A percentile compares a stretch with the other conserved stretches of the same genome.
These are phyloP conservation scores for Pteromalus puparum DNA, from an alignment of 1,140 invertebrate genomes.

Conservation along the genomic window DNA sequence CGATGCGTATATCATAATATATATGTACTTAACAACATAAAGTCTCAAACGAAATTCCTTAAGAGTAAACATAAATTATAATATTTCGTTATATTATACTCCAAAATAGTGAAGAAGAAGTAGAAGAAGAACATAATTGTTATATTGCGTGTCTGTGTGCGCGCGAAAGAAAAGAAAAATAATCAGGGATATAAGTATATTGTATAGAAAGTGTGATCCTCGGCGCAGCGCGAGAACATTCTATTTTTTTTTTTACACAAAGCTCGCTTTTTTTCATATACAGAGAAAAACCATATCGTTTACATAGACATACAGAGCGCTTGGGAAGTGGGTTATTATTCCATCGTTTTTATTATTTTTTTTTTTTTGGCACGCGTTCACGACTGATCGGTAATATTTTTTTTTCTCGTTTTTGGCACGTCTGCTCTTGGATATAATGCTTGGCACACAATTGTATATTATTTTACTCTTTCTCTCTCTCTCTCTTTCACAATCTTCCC, in stretches of 20 bases:
- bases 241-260: constrained; percentile 14
- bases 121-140: not conserved
- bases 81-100: not conserved
- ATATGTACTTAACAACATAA: constrained; percentile 37
- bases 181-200: not conserved
- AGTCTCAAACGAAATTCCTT: constrained; percentile 34
- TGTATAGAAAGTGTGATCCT: not conserved
- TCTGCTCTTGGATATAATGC: constrained; percentile 37
- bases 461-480: constrained; percentile 34
- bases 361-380: constrained; percentile 69
- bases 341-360: constrained; percentile 60
- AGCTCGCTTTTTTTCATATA: not conserved
- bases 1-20: not conserved
- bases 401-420: constrained; percentile 63
- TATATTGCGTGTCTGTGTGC: not conserved
- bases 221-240: not conserved
- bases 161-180: constrained; percentile 1
- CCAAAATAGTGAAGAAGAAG: not conserved
- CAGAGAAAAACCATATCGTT: not conserved
- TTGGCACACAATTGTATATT: constrained; percentile 32
- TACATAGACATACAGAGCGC: constrained; percentile 6
- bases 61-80: constrained; percentile 24
- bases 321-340: constrained; percentile 37
- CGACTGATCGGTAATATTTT: constrained; percentile 49
- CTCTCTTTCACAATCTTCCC: constrained; percentile 51